These are phyloP conservation scores for Xylophagus ater DNA, from an alignment of 2,888 invertebrate genomes.

Conservation along the genomic window DNA sequence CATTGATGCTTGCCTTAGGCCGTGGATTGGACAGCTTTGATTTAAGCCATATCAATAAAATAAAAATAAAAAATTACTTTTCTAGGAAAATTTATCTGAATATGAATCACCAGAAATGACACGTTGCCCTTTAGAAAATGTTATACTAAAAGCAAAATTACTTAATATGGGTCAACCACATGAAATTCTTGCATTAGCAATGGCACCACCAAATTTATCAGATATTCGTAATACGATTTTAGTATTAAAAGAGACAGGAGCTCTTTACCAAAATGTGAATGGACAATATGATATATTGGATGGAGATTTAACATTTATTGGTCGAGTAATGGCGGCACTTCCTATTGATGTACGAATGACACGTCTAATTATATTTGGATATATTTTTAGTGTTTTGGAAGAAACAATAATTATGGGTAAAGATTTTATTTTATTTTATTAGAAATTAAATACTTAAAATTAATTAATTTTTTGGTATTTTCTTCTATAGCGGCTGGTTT, in stretches of 20 bases:
- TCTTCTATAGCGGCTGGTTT: constrained; percentile 62
- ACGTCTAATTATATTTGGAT: constrained; percentile 76
- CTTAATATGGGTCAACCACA: constrained; percentile 71
- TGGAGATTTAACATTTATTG: constrained; percentile 80
- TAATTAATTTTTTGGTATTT: too few species aligned
- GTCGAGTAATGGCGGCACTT: constrained; percentile 66
- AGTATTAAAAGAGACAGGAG: constrained; percentile 78
- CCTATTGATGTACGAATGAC: constrained; percentile 74
- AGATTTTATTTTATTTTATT: too few species aligned
- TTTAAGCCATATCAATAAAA: too few species aligned
- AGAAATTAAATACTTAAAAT: too few species aligned
- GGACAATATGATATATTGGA: constrained; percentile 49
- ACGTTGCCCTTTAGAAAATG: constrained; percentile 66
- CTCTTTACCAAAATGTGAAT: constrained; percentile 51
- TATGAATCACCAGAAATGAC: constrained; percentile 64
- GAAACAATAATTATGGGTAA: constrained; percentile 72
- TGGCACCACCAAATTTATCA: constrained; percentile 75
- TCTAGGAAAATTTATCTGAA: constrained; percentile 41
- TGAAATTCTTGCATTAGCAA: constrained; percentile 67
- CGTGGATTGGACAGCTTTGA: too few species aligned
- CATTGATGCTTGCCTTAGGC: too few species aligned
- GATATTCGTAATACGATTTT: constrained; percentile 74
- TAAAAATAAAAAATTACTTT: too few species aligned
- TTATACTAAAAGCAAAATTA: constrained; percentile 71
- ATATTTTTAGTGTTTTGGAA: constrained; percentile 72